Evolutionary conservation across 2,113 vertebrate genomes (phyloP).

Genomic region (Platysteira castanea): DNA sequence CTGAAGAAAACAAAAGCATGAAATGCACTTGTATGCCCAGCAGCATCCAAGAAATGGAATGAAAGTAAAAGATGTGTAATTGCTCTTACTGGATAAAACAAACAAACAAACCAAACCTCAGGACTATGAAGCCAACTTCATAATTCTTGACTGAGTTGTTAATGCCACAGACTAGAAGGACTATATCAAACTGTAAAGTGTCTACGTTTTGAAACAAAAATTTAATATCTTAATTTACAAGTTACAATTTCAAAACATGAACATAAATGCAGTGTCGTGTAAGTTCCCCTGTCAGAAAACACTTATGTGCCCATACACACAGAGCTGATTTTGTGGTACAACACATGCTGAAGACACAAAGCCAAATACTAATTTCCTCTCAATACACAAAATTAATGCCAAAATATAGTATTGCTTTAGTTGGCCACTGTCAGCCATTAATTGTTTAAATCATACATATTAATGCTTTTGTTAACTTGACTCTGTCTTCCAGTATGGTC

Average conservation of each 20-base stretch:
- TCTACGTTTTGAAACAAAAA: not conserved
- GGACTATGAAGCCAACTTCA: not conserved
- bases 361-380: not conserved
- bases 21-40: not conserved
- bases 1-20: not conserved
- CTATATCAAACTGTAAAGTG: not conserved
- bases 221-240: not conserved
- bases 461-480: slow-evolving; percentile 1
- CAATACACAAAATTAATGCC: not conserved
- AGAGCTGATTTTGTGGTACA: not conserved
- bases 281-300: not conserved
- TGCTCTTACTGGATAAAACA: not conserved
- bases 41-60: not conserved
- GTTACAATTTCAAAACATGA: not conserved
- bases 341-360: not conserved
- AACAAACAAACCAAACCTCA: not conserved
- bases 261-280: not conserved
- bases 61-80: not conserved
- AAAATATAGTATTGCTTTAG: not conserved
- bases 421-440: not conserved
- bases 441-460: not conserved
- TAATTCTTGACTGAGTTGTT: not conserved
- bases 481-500: not conserved
- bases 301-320: too few species aligned
- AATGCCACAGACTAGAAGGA: not conserved